Conservation (phyloP, 1,140 invertebrate genomes). For the Dreissena polymorpha region DNA sequence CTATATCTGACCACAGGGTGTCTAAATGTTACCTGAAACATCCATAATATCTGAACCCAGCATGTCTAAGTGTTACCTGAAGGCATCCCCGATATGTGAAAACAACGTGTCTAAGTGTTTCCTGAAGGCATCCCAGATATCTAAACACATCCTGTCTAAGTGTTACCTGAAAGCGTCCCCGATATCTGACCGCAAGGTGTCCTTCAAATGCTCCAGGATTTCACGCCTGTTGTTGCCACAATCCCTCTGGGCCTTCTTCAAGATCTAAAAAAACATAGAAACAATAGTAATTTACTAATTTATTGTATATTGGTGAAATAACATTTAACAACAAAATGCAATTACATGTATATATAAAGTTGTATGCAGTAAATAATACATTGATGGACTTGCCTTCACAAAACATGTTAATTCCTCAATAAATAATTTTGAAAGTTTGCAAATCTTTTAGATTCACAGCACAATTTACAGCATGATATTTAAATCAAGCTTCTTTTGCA, state of each 20-base stretch:
- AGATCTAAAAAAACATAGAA: slow-evolving; percentile 62
- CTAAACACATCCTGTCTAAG: background rate
- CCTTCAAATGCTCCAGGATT: slow-evolving; percentile 63
- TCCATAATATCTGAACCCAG: no score
- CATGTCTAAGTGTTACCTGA: no score
- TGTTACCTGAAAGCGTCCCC: slow-evolving; percentile 60
- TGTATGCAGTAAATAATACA: background rate
- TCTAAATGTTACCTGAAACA: no score
- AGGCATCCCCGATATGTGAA: no score
- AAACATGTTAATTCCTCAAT: no score
- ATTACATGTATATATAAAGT: background rate
- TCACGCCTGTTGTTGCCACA: slow-evolving; percentile 52
- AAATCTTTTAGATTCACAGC: background rate
- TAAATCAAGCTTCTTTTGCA: no score
- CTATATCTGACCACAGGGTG: no score
- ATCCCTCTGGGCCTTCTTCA: slow-evolving; percentile 76
- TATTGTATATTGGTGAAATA: background rate
- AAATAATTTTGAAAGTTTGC: background rate
- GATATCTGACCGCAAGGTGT: slow-evolving; percentile 65
- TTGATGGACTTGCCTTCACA: background rate
- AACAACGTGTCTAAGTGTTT: no score
- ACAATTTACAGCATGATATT: background rate
- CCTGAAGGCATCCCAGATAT: no score
- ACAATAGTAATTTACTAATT: background rate
- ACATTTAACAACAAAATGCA: slow-evolving; percentile 11